Base-by-base conservation (phyloP, 2,888 invertebrate species). In the Aelia acuminata region DNA sequence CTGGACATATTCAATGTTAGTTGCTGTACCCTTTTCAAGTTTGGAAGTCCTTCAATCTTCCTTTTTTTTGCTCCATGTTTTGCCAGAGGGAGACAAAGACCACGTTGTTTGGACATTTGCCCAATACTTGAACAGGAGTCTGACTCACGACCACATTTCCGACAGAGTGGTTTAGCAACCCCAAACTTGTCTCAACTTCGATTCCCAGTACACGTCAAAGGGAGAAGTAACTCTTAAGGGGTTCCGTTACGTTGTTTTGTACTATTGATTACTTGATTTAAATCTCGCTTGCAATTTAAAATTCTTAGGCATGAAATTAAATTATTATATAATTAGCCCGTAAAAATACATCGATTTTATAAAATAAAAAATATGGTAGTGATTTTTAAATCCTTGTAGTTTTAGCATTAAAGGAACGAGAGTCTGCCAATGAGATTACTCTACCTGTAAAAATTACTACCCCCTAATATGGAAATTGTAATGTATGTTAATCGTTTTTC, bases 91-190 rank as follows among this genome's bases (percentile, higher is more conserved):
- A 3, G 63, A 35, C 63, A 70, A 70, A 70, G 63, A 70, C 63
- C 63, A 35, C 63, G 63, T 70, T 70, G 63, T 70, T 70, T 70
- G 63, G 63, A 70, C 31, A 20, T 70, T 70, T 70, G 63, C 63
- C 63, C 63, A 70, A 70, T 70, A 70, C 63, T 70, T 70, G 63
- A 70, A 70, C 63, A 70, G 63, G 63, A 70, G 63, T 70, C 63
- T 70, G 63, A 70, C 63, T 70, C 63, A 35, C 63, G 35, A 70
- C 63, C 63, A 35, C 63, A 70, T 70, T 70, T 70, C 63, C 63
- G 63, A 35, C 31, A 35, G 63, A 70, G 63, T 70, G 63, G 63
- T 70, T 70, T 70, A 35, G 63, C 63, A 31, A 20, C 31, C 63
- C 63, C 35, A 70, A 70, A n/a, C 63, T 70, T 70, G 63, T 35